Conservation (phyloP, 2,797 vertebrate species). For the Eulemur rubriventer region DNA sequence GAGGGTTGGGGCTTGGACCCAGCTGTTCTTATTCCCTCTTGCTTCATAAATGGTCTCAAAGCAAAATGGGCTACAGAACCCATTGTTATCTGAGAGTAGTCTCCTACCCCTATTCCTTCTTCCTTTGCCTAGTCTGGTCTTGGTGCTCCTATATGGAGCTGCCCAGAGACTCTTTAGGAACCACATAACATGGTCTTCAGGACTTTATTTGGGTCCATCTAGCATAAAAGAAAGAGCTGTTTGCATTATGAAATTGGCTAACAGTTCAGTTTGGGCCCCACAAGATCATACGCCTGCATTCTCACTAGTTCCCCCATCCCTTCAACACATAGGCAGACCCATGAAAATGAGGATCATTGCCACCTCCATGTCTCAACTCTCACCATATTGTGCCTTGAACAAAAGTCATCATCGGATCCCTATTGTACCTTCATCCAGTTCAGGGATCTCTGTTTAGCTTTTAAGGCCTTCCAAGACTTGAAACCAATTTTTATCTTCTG, state of each 20-base stretch:
- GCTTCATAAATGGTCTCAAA: background rate
- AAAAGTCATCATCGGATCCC: background rate
- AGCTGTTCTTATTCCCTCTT: constrained; percentile 6
- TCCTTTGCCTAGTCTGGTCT: background rate
- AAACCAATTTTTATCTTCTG: background rate
- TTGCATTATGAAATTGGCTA: constrained; percentile 2
- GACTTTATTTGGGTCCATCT: background rate
- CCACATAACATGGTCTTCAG: background rate
- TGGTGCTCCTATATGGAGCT: background rate
- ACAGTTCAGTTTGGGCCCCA: background rate
- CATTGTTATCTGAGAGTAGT: background rate
- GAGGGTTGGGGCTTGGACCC: background rate
- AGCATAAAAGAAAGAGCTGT: background rate
- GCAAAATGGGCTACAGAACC: background rate
- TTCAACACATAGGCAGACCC: background rate
- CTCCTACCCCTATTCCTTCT: background rate
- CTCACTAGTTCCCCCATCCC: background rate
- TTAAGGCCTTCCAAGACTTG: constrained; percentile 25
- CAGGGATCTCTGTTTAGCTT: constrained; percentile 12
- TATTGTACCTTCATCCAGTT: background rate
- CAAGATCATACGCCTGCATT: background rate
- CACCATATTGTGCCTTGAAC: background rate
- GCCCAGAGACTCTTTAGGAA: background rate
- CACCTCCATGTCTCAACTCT: background rate
- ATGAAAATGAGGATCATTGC: constrained; percentile 18